phyloP scores from a whole-genome alignment of 2,888 invertebrate genomes.

The Dryocosmus kuriphilus region DNA sequence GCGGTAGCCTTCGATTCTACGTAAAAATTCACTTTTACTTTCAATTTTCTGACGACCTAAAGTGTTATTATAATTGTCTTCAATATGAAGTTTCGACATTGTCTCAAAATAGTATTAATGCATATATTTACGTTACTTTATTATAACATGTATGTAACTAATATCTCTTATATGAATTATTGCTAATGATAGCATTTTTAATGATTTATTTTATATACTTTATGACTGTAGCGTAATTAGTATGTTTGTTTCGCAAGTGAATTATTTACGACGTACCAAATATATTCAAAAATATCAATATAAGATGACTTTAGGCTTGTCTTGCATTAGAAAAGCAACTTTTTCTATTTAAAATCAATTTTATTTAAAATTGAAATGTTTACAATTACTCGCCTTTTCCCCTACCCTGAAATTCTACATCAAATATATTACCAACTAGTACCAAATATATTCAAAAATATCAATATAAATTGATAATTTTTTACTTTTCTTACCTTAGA shows the following conservation, averaged over 20 bases:
- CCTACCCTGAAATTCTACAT: too few species aligned
- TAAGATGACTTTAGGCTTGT: neutral
- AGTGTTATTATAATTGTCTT: neutral
- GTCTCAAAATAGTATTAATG: neutral
- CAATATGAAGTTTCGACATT: neutral
- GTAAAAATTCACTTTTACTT: neutral
- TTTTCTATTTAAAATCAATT: too few species aligned
- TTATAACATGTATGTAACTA: neutral
- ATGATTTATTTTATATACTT: neutral
- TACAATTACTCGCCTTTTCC: too few species aligned
- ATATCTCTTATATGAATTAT: neutral
- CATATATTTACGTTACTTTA: neutral
- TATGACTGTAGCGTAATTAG: neutral
- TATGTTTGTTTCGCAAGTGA: neutral
- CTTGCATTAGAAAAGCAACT: neutral
- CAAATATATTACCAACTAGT: too few species aligned
- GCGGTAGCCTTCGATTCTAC: constrained; percentile 31
- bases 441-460: neutral
- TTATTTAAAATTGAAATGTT: too few species aligned
- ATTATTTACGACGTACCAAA: constrained; percentile 8
- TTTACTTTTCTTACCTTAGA: neutral
- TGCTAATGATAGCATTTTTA: neutral
- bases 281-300: neutral
- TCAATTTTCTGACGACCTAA: neutral
- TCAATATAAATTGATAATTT: neutral